These are phyloP conservation scores for Anolis apletophallus DNA, from an alignment of 2,797 vertebrate genomes.

Conservation along the genomic window DNA sequence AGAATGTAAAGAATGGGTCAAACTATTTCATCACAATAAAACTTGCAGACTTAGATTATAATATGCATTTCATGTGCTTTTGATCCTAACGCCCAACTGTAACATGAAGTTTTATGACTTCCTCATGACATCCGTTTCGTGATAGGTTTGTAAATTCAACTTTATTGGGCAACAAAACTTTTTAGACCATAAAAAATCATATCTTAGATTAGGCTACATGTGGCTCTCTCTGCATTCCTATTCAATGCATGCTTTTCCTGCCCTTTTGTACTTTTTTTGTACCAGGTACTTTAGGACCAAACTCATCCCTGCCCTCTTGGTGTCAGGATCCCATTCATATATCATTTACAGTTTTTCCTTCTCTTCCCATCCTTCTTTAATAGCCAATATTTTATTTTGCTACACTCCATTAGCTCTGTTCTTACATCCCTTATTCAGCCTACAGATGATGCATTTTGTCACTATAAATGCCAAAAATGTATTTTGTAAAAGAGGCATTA, in stretches of 20 bases:
- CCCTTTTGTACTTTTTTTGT: background rate
- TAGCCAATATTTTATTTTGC: slow-evolving; percentile 38
- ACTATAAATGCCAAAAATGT: slow-evolving; percentile 24
- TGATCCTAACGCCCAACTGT: background rate
- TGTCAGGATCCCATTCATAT: background rate
- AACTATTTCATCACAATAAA: background rate
- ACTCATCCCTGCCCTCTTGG: background rate
- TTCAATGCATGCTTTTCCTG: background rate
- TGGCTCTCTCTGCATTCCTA: background rate
- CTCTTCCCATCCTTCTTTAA: slow-evolving; percentile 23
- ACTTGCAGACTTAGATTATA: background rate
- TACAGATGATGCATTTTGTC: slow-evolving; percentile 17
- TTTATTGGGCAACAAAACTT: background rate
- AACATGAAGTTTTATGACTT: background rate
- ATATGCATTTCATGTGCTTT: background rate
- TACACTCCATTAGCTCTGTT: slow-evolving; percentile 25
- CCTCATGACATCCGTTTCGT: background rate
- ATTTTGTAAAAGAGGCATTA: background rate
- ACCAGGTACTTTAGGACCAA: background rate
- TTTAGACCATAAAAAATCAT: background rate
- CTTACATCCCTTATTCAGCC: slow-evolving; percentile 19
- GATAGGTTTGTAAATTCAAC: background rate
- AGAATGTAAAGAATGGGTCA: background rate
- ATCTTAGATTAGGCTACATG: background rate
- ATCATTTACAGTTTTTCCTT: slow-evolving; percentile 9